phyloP scores from a whole-genome alignment of 2,888 invertebrate species.

The Conops quadrifasciatus region DNA sequence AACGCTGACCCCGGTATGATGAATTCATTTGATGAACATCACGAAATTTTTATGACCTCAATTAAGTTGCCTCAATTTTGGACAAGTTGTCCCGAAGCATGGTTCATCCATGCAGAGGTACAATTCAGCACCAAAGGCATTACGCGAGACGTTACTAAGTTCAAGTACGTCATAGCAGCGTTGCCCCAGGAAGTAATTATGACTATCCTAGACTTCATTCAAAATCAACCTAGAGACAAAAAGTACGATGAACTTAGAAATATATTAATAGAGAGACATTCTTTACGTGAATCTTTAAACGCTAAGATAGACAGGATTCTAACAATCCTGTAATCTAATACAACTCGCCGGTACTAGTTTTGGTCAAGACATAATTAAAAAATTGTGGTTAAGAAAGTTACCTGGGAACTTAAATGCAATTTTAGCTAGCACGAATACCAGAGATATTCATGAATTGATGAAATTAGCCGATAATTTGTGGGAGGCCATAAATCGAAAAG shows the following conservation, averaged over 20 bases:
- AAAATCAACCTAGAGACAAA: background rate
- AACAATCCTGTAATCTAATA: too few relatives aligned
- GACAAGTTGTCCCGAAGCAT: conserved; percentile 36
- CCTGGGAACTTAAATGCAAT: background rate
- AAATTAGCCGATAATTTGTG: background rate
- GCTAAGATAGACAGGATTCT: too few relatives aligned
- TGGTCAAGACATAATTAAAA: background rate
- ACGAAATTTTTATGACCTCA: conserved; percentile 17
- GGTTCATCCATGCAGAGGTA: conserved; percentile 30
- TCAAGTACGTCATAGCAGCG: background rate
- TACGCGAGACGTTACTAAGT: conserved; percentile 22
- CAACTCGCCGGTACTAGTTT: too few relatives aligned
- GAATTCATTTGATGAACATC: too few relatives aligned
- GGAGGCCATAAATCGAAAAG: background rate
- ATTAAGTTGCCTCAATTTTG: conserved; percentile 33
- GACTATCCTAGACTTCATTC: background rate
- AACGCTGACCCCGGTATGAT: too few relatives aligned
- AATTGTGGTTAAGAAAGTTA: background rate
- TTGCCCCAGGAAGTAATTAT: background rate
- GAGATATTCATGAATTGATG: conserved; percentile 1
- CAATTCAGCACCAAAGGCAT: conserved; percentile 31
- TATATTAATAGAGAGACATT: too few relatives aligned
- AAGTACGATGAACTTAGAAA: background rate
- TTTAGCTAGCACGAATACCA: background rate
- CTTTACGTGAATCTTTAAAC: too few relatives aligned